Base-by-base conservation (phyloP, 2,888 invertebrate genomes). In the Meganola albula region DNA sequence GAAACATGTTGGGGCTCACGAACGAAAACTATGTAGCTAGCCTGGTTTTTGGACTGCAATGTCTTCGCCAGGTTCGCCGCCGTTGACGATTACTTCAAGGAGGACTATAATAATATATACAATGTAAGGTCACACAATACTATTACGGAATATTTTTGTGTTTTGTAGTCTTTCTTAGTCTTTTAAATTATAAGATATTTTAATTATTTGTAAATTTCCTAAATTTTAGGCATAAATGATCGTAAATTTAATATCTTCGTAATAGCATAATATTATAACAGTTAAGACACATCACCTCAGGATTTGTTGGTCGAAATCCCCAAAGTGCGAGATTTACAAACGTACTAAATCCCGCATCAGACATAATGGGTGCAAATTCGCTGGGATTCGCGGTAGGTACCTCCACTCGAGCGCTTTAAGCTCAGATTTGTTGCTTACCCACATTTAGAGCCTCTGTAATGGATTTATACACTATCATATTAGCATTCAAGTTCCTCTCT, bases 281-380 rank as follows among this genome's bases (percentile, higher is more conserved):
- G 35, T 48, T 54, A 42, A 50, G 47, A 41, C 30, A 35, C 27
- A 43, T 52, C 55, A 58, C 50, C 48, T 46, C 29, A 41, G 44
- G 53, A 62, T 64, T 60, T 61, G 58, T 45, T 45, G 46, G 30
- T 27, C 37, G 31, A 38, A 54, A 51, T 51, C 51, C 47, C 53
- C 54, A 34, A 57, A 61, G 63, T 46, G 45, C 57, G 39, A 43
- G 58, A 57, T 63, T 62, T 59, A 48, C 48, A 48, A 53, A 49
- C 51, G 55, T 41, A 51, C 53, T 37, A 63, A 68, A 68, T 62
- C 63, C 59, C 58, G 59, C 57, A 63, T 59, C 59, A 56, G 35
- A 35, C 35, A 46, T 51, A 70, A 73, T 70, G 62, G 65, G 62
- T 63, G 65, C 61, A 69, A 71, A 72, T 73, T 68, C 63, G 63